Percentiles rank a stretch among this genome's conserved stretches.
These are phyloP conservation scores for Orius insidiosus DNA, from an alignment of 1,140 invertebrate genomes.

Conservation along the genomic window DNA sequence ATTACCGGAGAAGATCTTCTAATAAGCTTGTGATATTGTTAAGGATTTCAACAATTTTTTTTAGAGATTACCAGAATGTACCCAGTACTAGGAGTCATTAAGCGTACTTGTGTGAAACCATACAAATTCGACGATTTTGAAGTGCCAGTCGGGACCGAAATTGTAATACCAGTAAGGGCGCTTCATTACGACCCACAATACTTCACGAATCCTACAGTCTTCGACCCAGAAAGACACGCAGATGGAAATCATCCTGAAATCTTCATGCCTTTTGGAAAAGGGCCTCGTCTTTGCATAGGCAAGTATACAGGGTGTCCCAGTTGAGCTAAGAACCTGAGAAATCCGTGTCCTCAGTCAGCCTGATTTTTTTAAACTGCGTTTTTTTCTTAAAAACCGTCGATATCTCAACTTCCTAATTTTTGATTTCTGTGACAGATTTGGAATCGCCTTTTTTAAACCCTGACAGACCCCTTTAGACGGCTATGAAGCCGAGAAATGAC, in stretches of 20 bases:
- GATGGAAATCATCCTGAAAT: neutral
- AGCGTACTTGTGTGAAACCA: neutral
- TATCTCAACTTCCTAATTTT: no score
- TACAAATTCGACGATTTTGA: neutral
- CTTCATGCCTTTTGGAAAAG: constrained; percentile 1
- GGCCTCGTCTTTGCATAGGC: constrained; percentile 4
- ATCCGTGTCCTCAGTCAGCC: no score
- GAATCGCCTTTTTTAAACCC: no score
- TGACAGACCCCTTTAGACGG: no score
- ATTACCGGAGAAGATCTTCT: no score
- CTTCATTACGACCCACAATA: neutral
- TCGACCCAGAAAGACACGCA: neutral
- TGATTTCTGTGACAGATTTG: no score
- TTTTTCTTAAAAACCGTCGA: no score
- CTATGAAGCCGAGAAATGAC: no score
- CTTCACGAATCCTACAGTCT: neutral
- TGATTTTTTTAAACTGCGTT: no score
- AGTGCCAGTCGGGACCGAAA: neutral
- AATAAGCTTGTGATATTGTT: no score
- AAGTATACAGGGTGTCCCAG: no score
- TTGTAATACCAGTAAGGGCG: neutral
- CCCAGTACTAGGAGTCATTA: constrained; percentile 1
- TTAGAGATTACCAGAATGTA: neutral
- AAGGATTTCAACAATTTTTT: neutral
- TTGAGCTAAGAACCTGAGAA: no score